Percentiles rank a stretch among this genome's conserved stretches.
phyloP scores from a whole-genome alignment of 2,888 invertebrate species.

The Andrena bicolor region DNA sequence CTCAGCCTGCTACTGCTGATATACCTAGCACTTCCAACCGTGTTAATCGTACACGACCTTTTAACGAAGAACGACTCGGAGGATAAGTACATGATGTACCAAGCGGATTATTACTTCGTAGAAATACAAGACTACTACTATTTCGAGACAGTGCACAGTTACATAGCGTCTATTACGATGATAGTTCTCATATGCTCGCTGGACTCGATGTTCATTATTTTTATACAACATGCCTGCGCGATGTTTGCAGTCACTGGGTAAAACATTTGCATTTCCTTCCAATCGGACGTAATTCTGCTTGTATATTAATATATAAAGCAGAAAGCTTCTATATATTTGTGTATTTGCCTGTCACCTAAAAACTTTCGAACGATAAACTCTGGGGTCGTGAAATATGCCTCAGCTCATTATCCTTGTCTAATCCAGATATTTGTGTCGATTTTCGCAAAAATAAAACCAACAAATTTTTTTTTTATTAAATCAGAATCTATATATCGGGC shows the following conservation, averaged over 20 bases:
- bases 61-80: background rate
- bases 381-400: too few relatives aligned
- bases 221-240: slow-evolving; percentile 1
- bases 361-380: too few relatives aligned
- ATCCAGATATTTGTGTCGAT: too few relatives aligned
- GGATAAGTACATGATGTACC: background rate
- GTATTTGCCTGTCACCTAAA: too few relatives aligned
- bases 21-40: background rate
- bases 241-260: slow-evolving; percentile 6
- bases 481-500: too few relatives aligned
- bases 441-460: too few relatives aligned
- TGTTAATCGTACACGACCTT: background rate
- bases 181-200: background rate
- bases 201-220: slow-evolving; percentile 2
- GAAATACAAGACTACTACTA: background rate
- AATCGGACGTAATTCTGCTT: too few relatives aligned
- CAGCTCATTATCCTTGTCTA: too few relatives aligned
- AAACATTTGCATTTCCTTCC: background rate
- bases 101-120: background rate
- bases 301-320: too few relatives aligned
- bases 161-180: background rate
- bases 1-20: background rate
- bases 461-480: too few relatives aligned
- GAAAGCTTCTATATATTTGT: too few relatives aligned
- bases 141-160: background rate